Evolutionary conservation across 2,888 invertebrate genomes (phyloP).

Genomic region (Cephonodes hylas): DNA sequence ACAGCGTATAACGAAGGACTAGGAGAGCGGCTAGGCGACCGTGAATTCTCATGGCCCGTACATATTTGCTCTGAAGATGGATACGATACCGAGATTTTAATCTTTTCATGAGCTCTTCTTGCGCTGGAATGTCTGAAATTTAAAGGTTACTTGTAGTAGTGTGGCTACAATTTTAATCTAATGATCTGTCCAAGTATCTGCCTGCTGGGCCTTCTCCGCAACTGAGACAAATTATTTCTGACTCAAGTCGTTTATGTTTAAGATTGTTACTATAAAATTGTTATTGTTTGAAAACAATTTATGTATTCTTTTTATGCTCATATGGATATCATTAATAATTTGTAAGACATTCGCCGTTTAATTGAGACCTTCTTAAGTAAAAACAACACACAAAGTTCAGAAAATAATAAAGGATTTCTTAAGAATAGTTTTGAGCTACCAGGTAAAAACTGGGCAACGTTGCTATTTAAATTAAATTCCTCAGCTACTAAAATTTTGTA

Average conservation of each 20-base stretch:
- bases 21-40: slow-evolving; percentile 64
- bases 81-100: slow-evolving; percentile 93
- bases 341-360: no score
- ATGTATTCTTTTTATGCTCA: no score
- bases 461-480: not conserved
- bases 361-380: no score
- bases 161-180: no score
- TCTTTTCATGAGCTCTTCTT: slow-evolving; percentile 86
- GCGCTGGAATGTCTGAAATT: slow-evolving; percentile 82
- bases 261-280: no score
- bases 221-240: no score
- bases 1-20: slow-evolving; percentile 83
- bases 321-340: no score
- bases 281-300: no score
- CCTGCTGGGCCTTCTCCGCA: no score
- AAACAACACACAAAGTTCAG: no score
- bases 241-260: not conserved
- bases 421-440: not conserved
- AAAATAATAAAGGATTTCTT: no score
- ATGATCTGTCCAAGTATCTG: no score
- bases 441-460: not conserved
- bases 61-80: slow-evolving; percentile 88
- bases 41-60: slow-evolving; percentile 62
- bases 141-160: not conserved
- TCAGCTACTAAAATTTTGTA: not conserved